Base-by-base conservation (phyloP, 2,888 invertebrate genomes). In the Caradrina clavipalpis region DNA sequence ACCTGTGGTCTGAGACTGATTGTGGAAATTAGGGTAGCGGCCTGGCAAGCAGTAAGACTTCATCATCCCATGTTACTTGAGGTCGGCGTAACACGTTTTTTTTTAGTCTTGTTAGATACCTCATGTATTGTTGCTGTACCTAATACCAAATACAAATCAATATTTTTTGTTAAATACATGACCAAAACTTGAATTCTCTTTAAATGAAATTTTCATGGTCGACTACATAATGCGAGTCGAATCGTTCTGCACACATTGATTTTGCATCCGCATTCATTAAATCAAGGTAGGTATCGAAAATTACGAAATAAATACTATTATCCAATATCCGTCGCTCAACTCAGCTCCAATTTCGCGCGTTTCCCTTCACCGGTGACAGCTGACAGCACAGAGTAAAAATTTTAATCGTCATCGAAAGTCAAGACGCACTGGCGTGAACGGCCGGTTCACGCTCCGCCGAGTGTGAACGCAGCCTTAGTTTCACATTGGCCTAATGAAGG, bases 391-490 rank as follows among this genome's bases (percentile, higher is more conserved):
- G 65, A 69, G 26, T 76, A 80, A 76, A 80, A 75, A 75, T 76
- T 64, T 66, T 78, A 75, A 85, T 78, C 74, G 71, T 54, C 57
- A 79, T 81, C 75, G 86, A 84, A 84, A 84, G 85, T 80, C 56
- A 64, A 70, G 67, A 78, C 17, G 76, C 73, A 74, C 55, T 66
- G 73, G 39, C 42, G 82, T 70, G 73, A 47, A 61, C 62, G 61
- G 56, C 22, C 31, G n/a, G 22, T 39, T 72, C 80, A 77, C 63
- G 81, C 69, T 77, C 72, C 45, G 73, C 7, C n/a, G 65, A 62
- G 51, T 73, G 64, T 61, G 55, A 77, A 79, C 70, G 68, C 76
- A 74, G 82, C 76, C 57, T 69, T 57, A 64, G 81, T 80, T 82
- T 81, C 80, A 69, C 76, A 74, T 73, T 80, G 73, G 73, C 39